These are phyloP conservation scores for Pardalotus punctatus DNA, from an alignment of 2,113 vertebrate species.

Conservation along the genomic window DNA sequence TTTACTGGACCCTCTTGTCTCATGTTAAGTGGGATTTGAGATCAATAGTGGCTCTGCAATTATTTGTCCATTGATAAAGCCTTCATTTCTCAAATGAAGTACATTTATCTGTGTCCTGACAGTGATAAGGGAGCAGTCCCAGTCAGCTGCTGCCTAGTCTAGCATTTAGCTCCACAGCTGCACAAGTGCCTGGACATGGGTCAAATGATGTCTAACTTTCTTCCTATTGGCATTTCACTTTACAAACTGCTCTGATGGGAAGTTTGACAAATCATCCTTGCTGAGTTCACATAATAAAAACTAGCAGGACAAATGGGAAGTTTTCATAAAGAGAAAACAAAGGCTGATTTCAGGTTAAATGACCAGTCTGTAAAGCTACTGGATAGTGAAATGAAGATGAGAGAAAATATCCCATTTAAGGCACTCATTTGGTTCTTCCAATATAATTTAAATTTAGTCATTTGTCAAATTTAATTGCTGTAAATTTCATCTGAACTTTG, in stretches of 20 bases:
- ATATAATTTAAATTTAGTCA: neutral
- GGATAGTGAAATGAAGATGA: neutral
- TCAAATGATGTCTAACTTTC: slow-evolving; percentile 75
- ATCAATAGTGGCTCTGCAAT: slow-evolving; percentile 78
- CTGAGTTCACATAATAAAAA: slow-evolving; percentile 17
- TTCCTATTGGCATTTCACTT: slow-evolving; percentile 79
- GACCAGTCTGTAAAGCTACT: neutral
- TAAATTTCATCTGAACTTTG: neutral
- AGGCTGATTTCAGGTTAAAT: neutral
- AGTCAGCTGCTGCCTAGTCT: neutral
- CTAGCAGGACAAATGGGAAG: slow-evolving; percentile 30
- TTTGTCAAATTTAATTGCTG: neutral
- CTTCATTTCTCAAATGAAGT: slow-evolving; percentile 70
- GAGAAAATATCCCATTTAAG: neutral
- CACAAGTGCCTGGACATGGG: slow-evolving; percentile 70
- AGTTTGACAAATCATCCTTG: slow-evolving; percentile 50
- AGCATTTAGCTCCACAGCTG: slow-evolving; percentile 11
- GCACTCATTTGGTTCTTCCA: neutral
- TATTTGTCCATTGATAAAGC: slow-evolving; percentile 82
- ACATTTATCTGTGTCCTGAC: slow-evolving; percentile 67
- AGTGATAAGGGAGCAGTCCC: slow-evolving; percentile 41
- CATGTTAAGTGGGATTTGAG: slow-evolving; percentile 51
- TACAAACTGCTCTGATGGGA: slow-evolving; percentile 68
- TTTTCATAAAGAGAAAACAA: neutral
- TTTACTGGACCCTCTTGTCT: slow-evolving; percentile 70